These are phyloP conservation scores for Uromys caudimaculatus DNA, from an alignment of 2,797 vertebrate species.

Conservation along the genomic window DNA sequence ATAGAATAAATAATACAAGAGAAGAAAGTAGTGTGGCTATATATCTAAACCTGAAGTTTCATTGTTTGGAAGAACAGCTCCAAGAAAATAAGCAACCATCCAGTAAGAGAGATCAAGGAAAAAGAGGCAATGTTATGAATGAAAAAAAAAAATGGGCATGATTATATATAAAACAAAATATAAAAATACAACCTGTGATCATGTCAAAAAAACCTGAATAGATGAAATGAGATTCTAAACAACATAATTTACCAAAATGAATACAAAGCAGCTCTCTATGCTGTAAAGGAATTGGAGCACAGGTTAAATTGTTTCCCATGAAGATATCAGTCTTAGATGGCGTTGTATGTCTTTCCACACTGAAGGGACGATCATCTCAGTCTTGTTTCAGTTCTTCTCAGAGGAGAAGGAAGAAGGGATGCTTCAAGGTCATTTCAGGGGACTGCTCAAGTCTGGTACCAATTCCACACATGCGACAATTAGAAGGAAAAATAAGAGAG, in stretches of 20 bases:
- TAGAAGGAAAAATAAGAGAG: not conserved
- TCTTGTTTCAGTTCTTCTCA: slow-evolving; percentile 18
- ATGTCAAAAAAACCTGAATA: not conserved
- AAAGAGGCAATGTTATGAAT: not conserved
- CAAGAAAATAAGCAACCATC: not conserved
- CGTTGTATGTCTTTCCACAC: not conserved
- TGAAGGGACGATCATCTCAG: not conserved
- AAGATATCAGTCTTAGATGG: not conserved
- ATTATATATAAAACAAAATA: not conserved
- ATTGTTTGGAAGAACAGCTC: not conserved
- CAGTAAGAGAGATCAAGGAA: not conserved
- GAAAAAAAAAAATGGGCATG: not conserved
- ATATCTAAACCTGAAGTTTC: not conserved
- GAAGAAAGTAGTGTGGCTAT: not conserved
- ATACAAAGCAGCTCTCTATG: not conserved
- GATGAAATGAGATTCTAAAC: not conserved
- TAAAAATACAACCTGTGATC: not conserved
- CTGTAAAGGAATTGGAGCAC: not conserved
- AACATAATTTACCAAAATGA: not conserved
- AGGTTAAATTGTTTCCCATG: not conserved
- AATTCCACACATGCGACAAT: not conserved
- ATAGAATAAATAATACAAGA: not conserved
- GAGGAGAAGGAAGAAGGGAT: not conserved
- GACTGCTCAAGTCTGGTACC: not conserved
- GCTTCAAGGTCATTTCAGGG: not conserved